These are phyloP conservation scores for Tragelaphus scriptus DNA, from an alignment of 2,113 vertebrate genomes.

Conservation along the genomic window DNA sequence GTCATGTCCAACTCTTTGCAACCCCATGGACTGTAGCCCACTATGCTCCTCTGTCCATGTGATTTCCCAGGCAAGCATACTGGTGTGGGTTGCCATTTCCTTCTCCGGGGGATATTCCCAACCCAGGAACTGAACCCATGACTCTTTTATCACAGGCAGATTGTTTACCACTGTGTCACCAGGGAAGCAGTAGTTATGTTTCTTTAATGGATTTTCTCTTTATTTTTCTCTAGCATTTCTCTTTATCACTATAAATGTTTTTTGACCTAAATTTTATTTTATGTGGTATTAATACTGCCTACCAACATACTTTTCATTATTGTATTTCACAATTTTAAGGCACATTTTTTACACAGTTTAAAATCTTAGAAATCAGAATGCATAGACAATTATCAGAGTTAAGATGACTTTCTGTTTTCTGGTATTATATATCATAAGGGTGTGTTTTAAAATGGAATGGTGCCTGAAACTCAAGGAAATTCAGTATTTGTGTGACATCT, in stretches of 20 bases:
- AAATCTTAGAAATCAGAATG: background rate
- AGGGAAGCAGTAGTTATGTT: background rate
- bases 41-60: background rate
- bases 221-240: background rate
- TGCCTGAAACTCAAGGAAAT: background rate
- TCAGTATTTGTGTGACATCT: background rate
- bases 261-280: background rate
- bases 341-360: background rate
- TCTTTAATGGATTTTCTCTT: background rate
- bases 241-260: background rate
- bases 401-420: background rate
- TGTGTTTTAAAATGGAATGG: background rate
- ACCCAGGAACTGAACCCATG: background rate
- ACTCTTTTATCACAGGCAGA: background rate
- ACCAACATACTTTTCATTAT: background rate
- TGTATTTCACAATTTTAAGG: background rate
- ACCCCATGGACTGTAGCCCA: background rate
- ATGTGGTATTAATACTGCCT: background rate
- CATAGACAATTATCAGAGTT: background rate
- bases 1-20: background rate
- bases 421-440: background rate
- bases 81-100: background rate
- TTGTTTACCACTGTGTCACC: background rate
- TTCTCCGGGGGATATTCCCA: background rate
- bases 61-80: background rate